Percentiles rank a stretch among this genome's conserved stretches.
phyloP scores from a whole-genome alignment of 2,888 invertebrate species.

The Nowickia ferox region DNA sequence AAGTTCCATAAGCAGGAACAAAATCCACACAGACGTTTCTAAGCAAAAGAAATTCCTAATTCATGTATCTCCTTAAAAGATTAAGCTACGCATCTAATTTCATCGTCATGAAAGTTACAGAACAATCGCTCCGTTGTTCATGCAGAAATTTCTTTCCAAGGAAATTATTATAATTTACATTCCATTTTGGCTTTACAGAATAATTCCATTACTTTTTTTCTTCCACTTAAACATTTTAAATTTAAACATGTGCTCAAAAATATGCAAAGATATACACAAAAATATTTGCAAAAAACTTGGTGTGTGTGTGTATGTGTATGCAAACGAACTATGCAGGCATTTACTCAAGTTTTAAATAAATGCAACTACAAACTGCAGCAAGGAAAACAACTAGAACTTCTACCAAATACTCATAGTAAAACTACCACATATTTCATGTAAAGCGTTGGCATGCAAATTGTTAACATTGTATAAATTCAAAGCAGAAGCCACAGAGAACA shows the following conservation, averaged over 20 bases:
- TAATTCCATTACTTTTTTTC: conserved; percentile 51
- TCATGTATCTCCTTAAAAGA: background rate
- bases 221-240: background rate
- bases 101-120: background rate
- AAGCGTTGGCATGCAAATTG: conserved; percentile 71
- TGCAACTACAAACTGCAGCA: conserved; percentile 27
- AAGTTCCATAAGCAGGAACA: too few relatives aligned
- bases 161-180: conserved; percentile 54
- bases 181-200: conserved; percentile 60
- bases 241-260: conserved; percentile 10
- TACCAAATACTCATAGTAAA: conserved; percentile 55
- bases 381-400: conserved; percentile 42
- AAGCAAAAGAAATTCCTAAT: too few relatives aligned
- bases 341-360: background rate
- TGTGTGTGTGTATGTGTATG: background rate
- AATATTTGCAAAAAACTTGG: conserved; percentile 10
- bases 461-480: conserved; percentile 64
- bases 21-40: too few relatives aligned
- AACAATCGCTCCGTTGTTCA: background rate
- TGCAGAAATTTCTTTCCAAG: background rate
- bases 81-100: background rate
- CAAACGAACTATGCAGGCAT: background rate
- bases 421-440: conserved; percentile 69
- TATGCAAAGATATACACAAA: background rate
- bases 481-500: conserved; percentile 56